Conservation (phyloP, 2,797 vertebrate species). For the Sebastes oblongus region DNA sequence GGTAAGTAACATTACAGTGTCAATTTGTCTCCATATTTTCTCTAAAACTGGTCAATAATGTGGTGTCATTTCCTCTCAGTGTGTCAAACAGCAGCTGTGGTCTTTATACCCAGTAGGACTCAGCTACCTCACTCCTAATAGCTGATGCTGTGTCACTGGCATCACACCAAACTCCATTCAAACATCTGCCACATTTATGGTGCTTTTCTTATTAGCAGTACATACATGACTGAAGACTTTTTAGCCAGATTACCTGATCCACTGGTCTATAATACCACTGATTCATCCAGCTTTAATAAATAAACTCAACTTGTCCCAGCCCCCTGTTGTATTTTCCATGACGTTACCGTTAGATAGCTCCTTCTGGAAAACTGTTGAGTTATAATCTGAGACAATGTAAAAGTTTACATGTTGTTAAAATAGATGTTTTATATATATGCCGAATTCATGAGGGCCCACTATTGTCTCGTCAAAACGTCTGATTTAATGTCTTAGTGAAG, state of each 20-base stretch:
- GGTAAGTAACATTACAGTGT: neutral
- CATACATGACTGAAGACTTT: neutral
- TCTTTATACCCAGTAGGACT: neutral
- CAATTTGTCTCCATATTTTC: rapidly evolving
- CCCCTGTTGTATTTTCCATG: neutral
- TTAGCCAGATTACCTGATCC: neutral
- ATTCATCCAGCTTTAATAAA: neutral
- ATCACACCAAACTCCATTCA: neutral
- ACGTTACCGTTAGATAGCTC: too few species aligned
- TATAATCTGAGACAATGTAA: neutral
- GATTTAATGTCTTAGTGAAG: rapidly evolving
- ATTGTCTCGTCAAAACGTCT: neutral
- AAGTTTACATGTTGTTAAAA: neutral
- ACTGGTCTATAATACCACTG: neutral
- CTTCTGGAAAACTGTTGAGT: neutral
- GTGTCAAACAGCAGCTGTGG: neutral
- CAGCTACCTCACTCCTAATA: neutral
- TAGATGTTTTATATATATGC: neutral
- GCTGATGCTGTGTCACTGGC: neutral
- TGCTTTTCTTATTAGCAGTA: neutral
- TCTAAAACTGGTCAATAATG: neutral
- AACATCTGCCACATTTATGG: neutral
- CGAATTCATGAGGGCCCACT: neutral
- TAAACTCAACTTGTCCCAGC: neutral
- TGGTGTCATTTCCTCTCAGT: neutral